Conservation (phyloP, 1,140 invertebrate species). For the Leguminivora glycinivorella region DNA sequence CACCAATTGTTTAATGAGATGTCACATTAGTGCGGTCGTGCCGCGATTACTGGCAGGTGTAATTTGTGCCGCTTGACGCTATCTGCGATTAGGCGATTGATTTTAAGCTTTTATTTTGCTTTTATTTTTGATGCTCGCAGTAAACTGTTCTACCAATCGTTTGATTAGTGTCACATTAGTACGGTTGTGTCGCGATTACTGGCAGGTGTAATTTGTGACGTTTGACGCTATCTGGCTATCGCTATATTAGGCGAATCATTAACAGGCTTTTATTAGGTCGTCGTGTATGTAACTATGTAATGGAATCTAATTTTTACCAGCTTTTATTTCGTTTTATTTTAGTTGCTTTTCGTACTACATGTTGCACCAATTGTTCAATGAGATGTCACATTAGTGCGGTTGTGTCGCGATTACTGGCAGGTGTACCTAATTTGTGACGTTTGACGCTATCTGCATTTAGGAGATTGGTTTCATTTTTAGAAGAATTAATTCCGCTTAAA, state of each 20-base stretch:
- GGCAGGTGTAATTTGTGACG: slow-evolving; percentile 14
- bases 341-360: background rate
- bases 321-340: background rate
- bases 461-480: background rate
- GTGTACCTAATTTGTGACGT: slow-evolving; percentile 15
- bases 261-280: no score
- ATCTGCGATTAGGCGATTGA: background rate
- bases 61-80: slow-evolving; percentile 13
- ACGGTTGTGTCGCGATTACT: slow-evolving; percentile 19
- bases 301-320: no score
- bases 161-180: slow-evolving; percentile 31
- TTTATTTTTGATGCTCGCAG: no score
- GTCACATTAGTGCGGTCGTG: slow-evolving; percentile 29
- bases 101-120: background rate
- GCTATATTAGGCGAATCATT: background rate
- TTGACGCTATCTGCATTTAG: background rate
- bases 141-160: slow-evolving; percentile 50
- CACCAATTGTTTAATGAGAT: slow-evolving; percentile 44
- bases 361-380: background rate
- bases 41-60: slow-evolving; percentile 20
- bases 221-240: background rate
- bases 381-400: slow-evolving; percentile 30
- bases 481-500: no score
- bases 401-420: slow-evolving; percentile 16
- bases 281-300: no score